Base-by-base conservation (phyloP, 2,888 invertebrate genomes). In the Aphidoletes aphidimyza region DNA sequence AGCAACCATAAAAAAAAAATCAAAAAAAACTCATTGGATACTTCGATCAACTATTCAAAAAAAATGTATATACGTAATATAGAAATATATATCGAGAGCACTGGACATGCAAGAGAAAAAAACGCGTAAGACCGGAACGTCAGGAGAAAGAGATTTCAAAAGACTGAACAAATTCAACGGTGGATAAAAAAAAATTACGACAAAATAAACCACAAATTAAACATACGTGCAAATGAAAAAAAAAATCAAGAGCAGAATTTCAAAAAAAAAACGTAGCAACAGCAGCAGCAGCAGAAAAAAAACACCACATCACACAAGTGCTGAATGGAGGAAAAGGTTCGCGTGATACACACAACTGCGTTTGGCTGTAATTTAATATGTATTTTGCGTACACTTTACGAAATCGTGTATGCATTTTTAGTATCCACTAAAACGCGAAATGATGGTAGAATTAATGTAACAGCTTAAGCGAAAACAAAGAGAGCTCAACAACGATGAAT, bases 341-440 rank as follows among this genome's bases (percentile, higher is more conserved):
- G 81, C 81, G 81, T 81, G 81, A 81, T 36, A 81, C 81, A 81
- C 81, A 37, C 81, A 81, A 81, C 81, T 81, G 81, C 81, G 81
- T 81, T 81, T 81, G 81, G n/a, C 81, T 81, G 81, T 81, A 81
- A 81, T 81, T 81, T 81, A 81, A 81, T 81, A 81, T 81, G 81
- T 81, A 37, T 81, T 81, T 81, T 81, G 81, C 81, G 81, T 81
- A 81, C 81, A 81, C 81, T 37, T 69, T 30, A 37, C 81, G n/a
- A 81, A 81, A 81, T 81, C 81, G 81, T 36, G 81, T 81, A 37
- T 81, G 37, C 81, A 81, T 81, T 81, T 81, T 37, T 37, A 81
- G 81, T 81, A 81, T 81, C 81, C 81, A 81, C 81, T 81, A 81
- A 69, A 81, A 81, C 81, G 81, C 81, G 81, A 81, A 81, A 37